These are phyloP conservation scores for Pantherophis vulpinus DNA, from an alignment of 2,797 vertebrate genomes.

Conservation along the genomic window DNA sequence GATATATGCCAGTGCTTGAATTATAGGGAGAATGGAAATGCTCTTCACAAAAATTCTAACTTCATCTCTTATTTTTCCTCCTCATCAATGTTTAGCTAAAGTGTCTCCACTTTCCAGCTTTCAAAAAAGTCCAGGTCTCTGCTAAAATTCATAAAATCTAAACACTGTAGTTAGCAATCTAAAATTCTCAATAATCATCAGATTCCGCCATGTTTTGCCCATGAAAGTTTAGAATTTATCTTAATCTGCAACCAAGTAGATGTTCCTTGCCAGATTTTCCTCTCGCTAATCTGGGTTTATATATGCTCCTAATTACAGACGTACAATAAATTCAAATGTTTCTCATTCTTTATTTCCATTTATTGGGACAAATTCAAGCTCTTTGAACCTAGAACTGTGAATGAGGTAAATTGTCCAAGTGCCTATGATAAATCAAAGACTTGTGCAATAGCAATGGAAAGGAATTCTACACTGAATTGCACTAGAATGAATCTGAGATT, in stretches of 20 bases:
- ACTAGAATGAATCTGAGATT: background rate
- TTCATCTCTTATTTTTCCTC: background rate
- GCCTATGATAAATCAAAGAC: background rate
- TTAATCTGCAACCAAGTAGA: background rate
- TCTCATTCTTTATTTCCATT: background rate
- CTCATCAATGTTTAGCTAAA: background rate
- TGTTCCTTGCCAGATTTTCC: background rate
- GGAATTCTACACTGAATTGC: background rate
- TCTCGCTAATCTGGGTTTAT: background rate
- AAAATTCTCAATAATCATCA: background rate
- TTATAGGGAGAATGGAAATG: background rate
- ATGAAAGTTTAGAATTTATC: background rate
- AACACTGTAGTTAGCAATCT: background rate
- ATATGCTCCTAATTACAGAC: background rate
- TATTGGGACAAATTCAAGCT: background rate
- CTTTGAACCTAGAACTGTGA: background rate
- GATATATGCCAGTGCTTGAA: background rate
- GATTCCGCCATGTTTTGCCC: background rate
- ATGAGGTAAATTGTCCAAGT: background rate
- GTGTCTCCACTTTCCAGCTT: background rate
- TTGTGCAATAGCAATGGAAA: background rate
- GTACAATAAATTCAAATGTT: background rate
- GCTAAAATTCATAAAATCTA: background rate
- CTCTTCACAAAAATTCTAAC: background rate
- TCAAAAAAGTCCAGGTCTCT: background rate